These are phyloP conservation scores for Nasonia giraulti DNA, from an alignment of 1,140 invertebrate genomes.

Conservation along the genomic window DNA sequence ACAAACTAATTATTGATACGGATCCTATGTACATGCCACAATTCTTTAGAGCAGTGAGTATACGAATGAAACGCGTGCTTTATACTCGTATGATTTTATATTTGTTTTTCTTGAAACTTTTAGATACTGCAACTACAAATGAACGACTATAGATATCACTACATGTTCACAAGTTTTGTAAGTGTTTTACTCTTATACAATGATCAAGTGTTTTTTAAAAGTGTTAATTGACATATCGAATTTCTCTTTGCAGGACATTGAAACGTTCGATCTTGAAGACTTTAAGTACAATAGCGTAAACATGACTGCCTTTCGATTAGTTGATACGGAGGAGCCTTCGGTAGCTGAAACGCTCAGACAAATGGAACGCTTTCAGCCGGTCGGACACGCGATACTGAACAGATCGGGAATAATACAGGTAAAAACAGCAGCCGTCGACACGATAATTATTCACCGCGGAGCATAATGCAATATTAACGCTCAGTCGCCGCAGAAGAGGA, in stretches of 20 bases:
- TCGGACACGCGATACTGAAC: slow-evolving; percentile 87
- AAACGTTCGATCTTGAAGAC: slow-evolving; percentile 93
- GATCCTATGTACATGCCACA: slow-evolving; percentile 84
- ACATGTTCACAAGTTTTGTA: slow-evolving; percentile 94
- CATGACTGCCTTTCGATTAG: slow-evolving; percentile 92
- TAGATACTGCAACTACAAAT: slow-evolving; percentile 94
- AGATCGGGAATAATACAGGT: slow-evolving; percentile 84
- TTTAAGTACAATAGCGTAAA: slow-evolving; percentile 96
- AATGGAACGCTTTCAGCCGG: slow-evolving; percentile 92
- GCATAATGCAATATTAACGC: too few species aligned
- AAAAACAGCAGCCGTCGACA: slow-evolving; percentile 51
- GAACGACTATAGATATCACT: slow-evolving; percentile 95
- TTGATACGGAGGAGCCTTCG: slow-evolving; percentile 85
- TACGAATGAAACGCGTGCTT: too few species aligned
- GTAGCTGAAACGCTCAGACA: slow-evolving; percentile 86
- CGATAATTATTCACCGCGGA: too few species aligned
- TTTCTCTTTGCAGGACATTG: slow-evolving; percentile 83
- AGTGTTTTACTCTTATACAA: slow-evolving; percentile 72
- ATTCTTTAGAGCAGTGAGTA: slow-evolving; percentile 88
- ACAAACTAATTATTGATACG: slow-evolving; percentile 89
- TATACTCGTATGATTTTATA: too few species aligned
- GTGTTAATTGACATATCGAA: slow-evolving; percentile 10
- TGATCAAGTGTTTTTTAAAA: neutral
- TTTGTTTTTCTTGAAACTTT: slow-evolving; percentile 58
- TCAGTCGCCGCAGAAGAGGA: too few species aligned